Percentiles rank a stretch among this genome's conserved stretches.
phyloP scores from a whole-genome alignment of 2,888 invertebrate species.

The Ectemnius continuus region DNA sequence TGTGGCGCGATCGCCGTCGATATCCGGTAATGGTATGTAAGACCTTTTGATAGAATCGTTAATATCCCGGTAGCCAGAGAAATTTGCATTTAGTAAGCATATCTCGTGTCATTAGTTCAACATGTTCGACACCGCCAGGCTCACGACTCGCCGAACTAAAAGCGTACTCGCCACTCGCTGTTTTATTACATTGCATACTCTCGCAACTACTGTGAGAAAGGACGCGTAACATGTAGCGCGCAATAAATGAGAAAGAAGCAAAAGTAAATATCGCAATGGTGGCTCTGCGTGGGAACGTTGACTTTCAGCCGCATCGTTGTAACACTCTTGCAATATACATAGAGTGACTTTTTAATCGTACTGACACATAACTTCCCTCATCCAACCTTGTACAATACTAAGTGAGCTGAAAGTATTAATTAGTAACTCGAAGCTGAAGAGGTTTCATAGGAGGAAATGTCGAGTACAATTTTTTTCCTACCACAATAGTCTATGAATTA shows the following conservation, averaged over 20 bases:
- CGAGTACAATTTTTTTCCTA: too few relatives aligned
- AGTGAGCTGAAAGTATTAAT: too few relatives aligned
- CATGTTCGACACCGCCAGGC: background rate
- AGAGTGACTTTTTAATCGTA: too few relatives aligned
- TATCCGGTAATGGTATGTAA: conserved; percentile 30
- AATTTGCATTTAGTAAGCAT: conserved; percentile 13
- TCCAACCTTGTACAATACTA: too few relatives aligned
- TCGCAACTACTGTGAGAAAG: conserved; percentile 16
- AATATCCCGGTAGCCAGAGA: conserved; percentile 7
- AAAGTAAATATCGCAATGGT: too few relatives aligned
- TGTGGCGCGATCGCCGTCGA: conserved; percentile 10
- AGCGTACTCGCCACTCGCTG: background rate
- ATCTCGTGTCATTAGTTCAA: background rate
- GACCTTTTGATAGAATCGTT: conserved; percentile 44
- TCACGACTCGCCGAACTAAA: background rate
- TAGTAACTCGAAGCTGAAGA: too few relatives aligned
- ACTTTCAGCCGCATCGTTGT: background rate
- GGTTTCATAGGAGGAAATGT: too few relatives aligned
- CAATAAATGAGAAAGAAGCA: too few relatives aligned
- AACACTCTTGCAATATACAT: background rate
- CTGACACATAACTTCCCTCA: too few relatives aligned
- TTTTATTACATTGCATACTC: conserved; percentile 21
- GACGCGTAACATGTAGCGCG: background rate
- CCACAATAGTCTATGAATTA: too few relatives aligned
- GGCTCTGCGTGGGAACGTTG: too few relatives aligned